phyloP scores from a whole-genome alignment of 2,888 invertebrate species.

The Sclerodermus sp. region DNA sequence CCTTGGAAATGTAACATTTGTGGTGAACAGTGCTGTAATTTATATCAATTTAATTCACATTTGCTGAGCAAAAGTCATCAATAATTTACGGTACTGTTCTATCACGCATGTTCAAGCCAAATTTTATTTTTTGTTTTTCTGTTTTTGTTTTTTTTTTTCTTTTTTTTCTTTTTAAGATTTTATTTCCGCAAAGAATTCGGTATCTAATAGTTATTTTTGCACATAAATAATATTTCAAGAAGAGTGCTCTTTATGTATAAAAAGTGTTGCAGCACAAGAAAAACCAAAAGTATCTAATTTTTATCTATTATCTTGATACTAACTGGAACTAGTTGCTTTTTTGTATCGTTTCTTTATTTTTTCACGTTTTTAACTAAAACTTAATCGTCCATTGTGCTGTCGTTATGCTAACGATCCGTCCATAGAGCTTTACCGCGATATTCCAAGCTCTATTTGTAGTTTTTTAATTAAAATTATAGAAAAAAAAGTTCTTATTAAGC shows the following conservation, averaged over 20 bases:
- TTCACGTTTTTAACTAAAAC: slow-evolving; percentile 5
- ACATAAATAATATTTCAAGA: too few relatives aligned
- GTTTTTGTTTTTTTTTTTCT: slow-evolving; percentile 5
- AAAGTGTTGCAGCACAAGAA: too few relatives aligned
- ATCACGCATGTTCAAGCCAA: too few relatives aligned
- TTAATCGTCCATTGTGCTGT: slow-evolving; percentile 52
- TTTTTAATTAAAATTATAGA: slow-evolving; percentile 25
- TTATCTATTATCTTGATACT: too few relatives aligned
- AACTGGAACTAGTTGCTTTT: too few relatives aligned
- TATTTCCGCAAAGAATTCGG: slow-evolving; percentile 2
- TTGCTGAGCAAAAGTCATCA: slow-evolving; percentile 92
- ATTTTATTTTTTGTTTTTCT: neutral
- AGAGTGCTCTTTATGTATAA: too few relatives aligned
- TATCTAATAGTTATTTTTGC: slow-evolving; percentile 1
- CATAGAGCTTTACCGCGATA: slow-evolving; percentile 54
- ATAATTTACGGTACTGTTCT: slow-evolving; percentile 22
- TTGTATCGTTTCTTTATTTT: neutral
- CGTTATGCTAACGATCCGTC: slow-evolving; percentile 53
- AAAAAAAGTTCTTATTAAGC: neutral
- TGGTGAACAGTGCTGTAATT: slow-evolving; percentile 91
- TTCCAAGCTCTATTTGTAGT: slow-evolving; percentile 51
- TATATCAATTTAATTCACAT: slow-evolving; percentile 97
- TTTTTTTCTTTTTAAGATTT: slow-evolving; percentile 1
- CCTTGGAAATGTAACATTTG: slow-evolving; percentile 98
- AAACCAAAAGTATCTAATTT: too few relatives aligned